A percentile compares a stretch with the other conserved stretches of the same genome.
Conservation (phyloP, 2,888 invertebrate species). For the Mesochorus sp. region DNA sequence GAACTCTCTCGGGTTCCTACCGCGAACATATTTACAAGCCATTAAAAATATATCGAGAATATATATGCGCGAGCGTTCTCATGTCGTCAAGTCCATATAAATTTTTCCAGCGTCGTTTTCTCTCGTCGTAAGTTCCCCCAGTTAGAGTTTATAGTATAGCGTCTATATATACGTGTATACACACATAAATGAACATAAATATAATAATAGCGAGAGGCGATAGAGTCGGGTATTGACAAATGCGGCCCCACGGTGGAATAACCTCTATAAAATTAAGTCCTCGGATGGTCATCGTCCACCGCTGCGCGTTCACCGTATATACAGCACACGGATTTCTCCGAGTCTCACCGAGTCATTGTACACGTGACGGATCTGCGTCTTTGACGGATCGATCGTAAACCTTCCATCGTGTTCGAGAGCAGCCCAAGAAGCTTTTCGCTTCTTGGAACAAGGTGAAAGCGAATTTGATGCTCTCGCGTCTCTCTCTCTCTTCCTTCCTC, state of each 20-base stretch:
- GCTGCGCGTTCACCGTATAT: conserved; percentile 50
- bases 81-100: conserved; percentile 54
- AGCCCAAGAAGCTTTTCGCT: conserved; percentile 59
- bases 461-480: conserved; percentile 64
- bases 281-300: conserved; percentile 54
- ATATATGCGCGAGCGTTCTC: conserved; percentile 28
- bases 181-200: conserved; percentile 17
- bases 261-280: conserved; percentile 75
- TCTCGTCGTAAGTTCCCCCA: conserved; percentile 35
- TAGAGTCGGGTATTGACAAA: conserved; percentile 24
- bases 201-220: conserved; percentile 50
- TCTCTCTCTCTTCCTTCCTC: neutral
- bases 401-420: conserved; percentile 68
- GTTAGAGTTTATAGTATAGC: conserved; percentile 24
- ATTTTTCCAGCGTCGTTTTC: conserved; percentile 32
- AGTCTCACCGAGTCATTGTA: conserved; percentile 73
- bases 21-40: conserved; percentile 56
- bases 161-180: conserved; percentile 11
- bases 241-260: conserved; percentile 40
- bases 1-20: conserved; percentile 33
- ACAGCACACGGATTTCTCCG: conserved; percentile 72
- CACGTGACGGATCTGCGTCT: conserved; percentile 76
- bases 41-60: conserved; percentile 48
- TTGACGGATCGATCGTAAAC: conserved; percentile 80
- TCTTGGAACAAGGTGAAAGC: conserved; percentile 67